phyloP scores from a whole-genome alignment of 2,888 invertebrate species.

The Willowsia nigromaculata region DNA sequence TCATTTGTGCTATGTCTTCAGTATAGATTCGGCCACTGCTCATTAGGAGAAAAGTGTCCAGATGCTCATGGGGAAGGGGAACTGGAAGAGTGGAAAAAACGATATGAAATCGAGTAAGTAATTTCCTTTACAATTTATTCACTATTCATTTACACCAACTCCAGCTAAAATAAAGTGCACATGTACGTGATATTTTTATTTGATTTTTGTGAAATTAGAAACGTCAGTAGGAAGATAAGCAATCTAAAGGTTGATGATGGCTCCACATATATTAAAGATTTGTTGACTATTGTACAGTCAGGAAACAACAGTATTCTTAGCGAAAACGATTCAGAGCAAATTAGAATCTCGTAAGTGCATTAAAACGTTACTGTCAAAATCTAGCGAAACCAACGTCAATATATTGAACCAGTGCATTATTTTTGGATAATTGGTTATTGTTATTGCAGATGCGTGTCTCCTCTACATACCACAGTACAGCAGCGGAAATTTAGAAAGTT shows the following conservation, averaged over 20 bases:
- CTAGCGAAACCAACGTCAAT: too few relatives aligned
- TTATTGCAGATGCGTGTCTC: conserved; percentile 69
- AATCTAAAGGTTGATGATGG: conserved; percentile 71
- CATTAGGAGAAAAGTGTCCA: conserved; percentile 87
- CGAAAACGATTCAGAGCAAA: conserved; percentile 66
- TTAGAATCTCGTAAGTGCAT: conserved; percentile 73
- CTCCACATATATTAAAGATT: conserved; percentile 64
- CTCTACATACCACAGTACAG: conserved; percentile 69
- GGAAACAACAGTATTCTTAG: conserved; percentile 64
- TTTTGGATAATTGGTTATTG: background rate
- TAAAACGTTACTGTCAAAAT: background rate
- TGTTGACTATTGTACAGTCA: conserved; percentile 65
- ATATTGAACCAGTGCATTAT: too few relatives aligned
- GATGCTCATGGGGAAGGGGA: conserved; percentile 88
- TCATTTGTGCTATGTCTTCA: conserved; percentile 77
- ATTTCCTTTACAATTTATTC: background rate
- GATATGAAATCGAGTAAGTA: conserved; percentile 73
- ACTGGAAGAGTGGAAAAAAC: conserved; percentile 87
- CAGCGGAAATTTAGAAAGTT: conserved; percentile 73
- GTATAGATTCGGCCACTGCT: conserved; percentile 82
- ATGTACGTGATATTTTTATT: background rate
- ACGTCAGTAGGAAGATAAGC: conserved; percentile 57
- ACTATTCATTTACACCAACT: background rate
- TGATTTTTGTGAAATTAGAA: conserved; percentile 43
- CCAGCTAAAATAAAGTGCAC: too few relatives aligned